Percentiles rank a stretch among this genome's conserved stretches.
These are phyloP conservation scores for Eupsittula cactorum DNA, from an alignment of 2,113 vertebrate species.

Conservation along the genomic window DNA sequence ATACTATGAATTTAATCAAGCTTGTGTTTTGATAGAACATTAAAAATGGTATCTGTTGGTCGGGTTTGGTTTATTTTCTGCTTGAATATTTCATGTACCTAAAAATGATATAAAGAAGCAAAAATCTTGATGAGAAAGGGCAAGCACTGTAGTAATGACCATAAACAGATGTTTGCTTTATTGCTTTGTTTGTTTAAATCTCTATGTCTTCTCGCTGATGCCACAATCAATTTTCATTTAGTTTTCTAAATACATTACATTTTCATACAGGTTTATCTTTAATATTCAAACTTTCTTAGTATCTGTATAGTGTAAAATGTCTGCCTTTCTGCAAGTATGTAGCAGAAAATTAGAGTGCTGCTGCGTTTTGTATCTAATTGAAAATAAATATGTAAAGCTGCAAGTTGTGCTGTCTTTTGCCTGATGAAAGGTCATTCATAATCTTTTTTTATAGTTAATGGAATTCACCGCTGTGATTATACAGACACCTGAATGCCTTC, in stretches of 20 bases:
- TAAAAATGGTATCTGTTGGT: neutral
- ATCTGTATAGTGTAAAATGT: neutral
- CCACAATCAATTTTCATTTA: neutral
- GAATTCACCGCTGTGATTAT: slow-evolving; percentile 50
- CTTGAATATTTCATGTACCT: neutral
- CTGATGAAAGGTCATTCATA: slow-evolving; percentile 68
- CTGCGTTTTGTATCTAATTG: slow-evolving; percentile 39
- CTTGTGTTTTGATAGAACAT: neutral
- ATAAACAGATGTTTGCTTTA: neutral
- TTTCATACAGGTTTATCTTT: neutral
- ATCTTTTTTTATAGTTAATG: slow-evolving; percentile 64
- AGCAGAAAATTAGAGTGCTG: neutral
- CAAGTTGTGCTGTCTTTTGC: slow-evolving; percentile 40
- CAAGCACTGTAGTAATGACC: neutral
- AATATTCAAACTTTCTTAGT: neutral
- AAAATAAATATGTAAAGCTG: slow-evolving; percentile 57
- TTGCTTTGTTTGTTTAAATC: neutral
- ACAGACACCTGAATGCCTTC: slow-evolving; percentile 57
- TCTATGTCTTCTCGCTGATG: neutral
- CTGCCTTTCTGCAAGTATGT: neutral
- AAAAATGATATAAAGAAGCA: neutral
- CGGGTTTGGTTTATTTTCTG: neutral
- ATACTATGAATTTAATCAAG: neutral
- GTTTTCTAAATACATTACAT: neutral
- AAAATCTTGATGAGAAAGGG: neutral